A percentile compares a stretch with the other conserved stretches of the same genome.
Conservation (phyloP, 2,888 invertebrate genomes). For the Pammene aurita region DNA sequence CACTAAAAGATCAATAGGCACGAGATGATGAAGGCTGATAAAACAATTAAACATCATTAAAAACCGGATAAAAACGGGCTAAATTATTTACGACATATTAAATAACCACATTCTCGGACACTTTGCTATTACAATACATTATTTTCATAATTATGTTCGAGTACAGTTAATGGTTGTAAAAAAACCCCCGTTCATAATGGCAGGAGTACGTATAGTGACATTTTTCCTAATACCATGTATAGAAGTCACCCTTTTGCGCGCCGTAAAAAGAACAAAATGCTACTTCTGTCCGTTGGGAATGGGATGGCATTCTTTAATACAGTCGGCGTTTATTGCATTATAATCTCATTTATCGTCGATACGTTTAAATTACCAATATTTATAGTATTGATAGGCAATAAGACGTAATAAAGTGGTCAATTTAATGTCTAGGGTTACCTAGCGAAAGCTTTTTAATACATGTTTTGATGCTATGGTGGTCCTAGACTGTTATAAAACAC, state of each 20-base stretch:
- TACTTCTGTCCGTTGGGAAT: slow-evolving; percentile 23
- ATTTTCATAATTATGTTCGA: slow-evolving; percentile 24
- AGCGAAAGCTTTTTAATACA: too few species aligned
- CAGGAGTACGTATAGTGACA: slow-evolving; percentile 35
- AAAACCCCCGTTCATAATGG: slow-evolving; percentile 29
- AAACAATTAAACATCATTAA: slow-evolving; percentile 12
- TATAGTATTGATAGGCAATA: background rate
- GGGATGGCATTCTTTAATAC: slow-evolving; percentile 24
- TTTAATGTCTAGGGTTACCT: too few species aligned
- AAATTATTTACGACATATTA: slow-evolving; percentile 18
- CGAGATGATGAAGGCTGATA: background rate
- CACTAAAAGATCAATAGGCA: background rate
- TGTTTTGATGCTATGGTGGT: too few species aligned
- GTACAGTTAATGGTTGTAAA: slow-evolving; percentile 26
- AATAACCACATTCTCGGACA: slow-evolving; percentile 19
- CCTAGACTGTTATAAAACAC: too few species aligned
- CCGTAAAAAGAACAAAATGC: slow-evolving; percentile 43
- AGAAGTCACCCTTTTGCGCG: slow-evolving; percentile 43
- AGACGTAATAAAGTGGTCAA: background rate
- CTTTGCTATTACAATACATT: slow-evolving; percentile 25
- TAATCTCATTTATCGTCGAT: slow-evolving; percentile 3
- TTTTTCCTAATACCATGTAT: slow-evolving; percentile 42
- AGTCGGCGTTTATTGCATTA: slow-evolving; percentile 10
- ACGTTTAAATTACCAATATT: background rate
- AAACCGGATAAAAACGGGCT: slow-evolving; percentile 21